phyloP scores from a whole-genome alignment of 2,888 invertebrate genomes.

The Pyrochroa serraticornis region DNA sequence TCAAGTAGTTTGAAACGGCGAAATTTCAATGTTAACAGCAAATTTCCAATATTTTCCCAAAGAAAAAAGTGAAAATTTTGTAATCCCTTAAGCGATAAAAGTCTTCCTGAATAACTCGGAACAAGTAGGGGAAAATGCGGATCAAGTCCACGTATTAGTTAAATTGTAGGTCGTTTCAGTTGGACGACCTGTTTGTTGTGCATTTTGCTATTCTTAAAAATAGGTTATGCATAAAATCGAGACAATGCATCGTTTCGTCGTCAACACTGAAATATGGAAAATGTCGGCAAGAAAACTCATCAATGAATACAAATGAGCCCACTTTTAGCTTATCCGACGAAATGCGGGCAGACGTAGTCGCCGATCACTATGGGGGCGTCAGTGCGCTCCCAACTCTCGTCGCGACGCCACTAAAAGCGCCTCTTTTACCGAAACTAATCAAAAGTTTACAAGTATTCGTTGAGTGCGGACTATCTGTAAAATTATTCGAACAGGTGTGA shows the following conservation, averaged over 20 bases:
- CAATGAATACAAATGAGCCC: constrained; percentile 31
- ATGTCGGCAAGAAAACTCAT: constrained; percentile 10
- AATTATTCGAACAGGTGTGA: constrained; percentile 8
- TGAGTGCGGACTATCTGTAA: constrained; percentile 1
- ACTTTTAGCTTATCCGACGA: constrained; percentile 29
- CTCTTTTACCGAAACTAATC: not conserved
- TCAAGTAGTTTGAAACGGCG: no score
- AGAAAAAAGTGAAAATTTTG: no score
- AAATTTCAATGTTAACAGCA: no score
- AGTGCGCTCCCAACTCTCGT: constrained; percentile 28
- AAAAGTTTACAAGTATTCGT: constrained; percentile 4
- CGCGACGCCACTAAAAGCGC: constrained; percentile 20
- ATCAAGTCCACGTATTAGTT: no score
- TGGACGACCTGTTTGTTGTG: no score
- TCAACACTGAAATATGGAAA: not conserved
- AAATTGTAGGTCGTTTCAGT: no score
- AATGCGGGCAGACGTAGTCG: constrained; percentile 27
- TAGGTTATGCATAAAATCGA: not conserved
- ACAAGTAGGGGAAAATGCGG: no score
- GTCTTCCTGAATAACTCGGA: no score
- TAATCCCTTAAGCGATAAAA: no score
- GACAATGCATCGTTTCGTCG: not conserved
- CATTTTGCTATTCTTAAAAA: not conserved
- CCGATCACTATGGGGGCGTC: constrained; percentile 28
- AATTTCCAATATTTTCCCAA: no score